Conservation (phyloP, 2,888 invertebrate genomes). For the Tenthredo scrophulariae region DNA sequence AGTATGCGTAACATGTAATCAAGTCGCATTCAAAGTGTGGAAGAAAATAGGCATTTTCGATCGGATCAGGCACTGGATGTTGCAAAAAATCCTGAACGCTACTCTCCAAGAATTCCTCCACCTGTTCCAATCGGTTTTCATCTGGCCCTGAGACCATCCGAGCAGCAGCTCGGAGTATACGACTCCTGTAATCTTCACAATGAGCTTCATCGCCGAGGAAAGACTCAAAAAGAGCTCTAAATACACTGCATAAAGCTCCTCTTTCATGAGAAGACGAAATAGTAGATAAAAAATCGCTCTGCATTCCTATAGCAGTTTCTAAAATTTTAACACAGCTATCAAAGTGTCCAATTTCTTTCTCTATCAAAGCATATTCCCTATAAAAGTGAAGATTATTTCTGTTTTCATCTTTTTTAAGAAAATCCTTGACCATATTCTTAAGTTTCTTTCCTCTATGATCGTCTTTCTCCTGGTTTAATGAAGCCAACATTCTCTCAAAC, state of each 20-base stretch:
- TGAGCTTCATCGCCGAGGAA: slow-evolving; percentile 64
- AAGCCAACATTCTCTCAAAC: slow-evolving; percentile 81
- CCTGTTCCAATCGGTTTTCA: slow-evolving; percentile 59
- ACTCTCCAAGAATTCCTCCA: slow-evolving; percentile 66
- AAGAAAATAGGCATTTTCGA: slow-evolving; percentile 75
- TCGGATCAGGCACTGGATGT: slow-evolving; percentile 57
- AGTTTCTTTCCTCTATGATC: slow-evolving; percentile 78
- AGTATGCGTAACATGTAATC: slow-evolving; percentile 80
- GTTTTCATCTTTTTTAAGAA: slow-evolving; percentile 80
- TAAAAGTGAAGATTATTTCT: slow-evolving; percentile 82
- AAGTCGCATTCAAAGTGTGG: slow-evolving; percentile 80
- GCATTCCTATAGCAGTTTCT: slow-evolving; percentile 78
- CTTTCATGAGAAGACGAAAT: slow-evolving; percentile 69
- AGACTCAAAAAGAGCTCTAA: slow-evolving; percentile 76
- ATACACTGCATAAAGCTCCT: slow-evolving; percentile 76
- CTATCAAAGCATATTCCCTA: slow-evolving; percentile 83
- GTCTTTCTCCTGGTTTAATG: slow-evolving; percentile 78
- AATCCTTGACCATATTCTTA: slow-evolving; percentile 80
- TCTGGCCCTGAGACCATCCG: slow-evolving; percentile 62
- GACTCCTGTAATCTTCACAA: slow-evolving; percentile 60
- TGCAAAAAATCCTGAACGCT: slow-evolving; percentile 64
- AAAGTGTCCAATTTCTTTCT: slow-evolving; percentile 79
- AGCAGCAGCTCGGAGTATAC: slow-evolving; percentile 63
- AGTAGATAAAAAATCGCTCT: slow-evolving; percentile 64
- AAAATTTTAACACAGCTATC: slow-evolving; percentile 80